Percentiles rank a stretch among this genome's conserved stretches.
Conservation (phyloP, 2,888 invertebrate genomes). For the Ommatoiulus sabulosus region DNA sequence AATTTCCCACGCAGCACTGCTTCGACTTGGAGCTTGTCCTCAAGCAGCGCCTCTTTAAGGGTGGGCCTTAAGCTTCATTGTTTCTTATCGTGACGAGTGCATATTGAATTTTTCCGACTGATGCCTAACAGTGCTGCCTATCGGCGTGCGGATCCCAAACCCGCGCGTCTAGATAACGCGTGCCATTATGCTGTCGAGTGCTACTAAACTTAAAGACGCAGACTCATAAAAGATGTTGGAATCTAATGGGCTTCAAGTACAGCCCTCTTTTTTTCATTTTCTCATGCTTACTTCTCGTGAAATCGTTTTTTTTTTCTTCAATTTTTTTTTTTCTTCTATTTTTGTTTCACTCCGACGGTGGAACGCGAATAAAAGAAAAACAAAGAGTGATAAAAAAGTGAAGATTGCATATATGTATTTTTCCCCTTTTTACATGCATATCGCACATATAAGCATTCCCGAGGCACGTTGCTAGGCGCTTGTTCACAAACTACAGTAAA, state of each 20-base stretch:
- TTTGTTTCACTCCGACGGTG: not conserved
- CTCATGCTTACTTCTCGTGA: slow-evolving; percentile 10
- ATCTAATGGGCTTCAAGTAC: slow-evolving; percentile 34
- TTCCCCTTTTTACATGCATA: not conserved
- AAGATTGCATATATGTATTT: not conserved
- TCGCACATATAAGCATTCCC: not conserved
- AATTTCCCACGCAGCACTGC: not conserved
- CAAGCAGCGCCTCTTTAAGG: not conserved
- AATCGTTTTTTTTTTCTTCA: not conserved
- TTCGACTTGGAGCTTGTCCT: not conserved
- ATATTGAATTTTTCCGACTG: slow-evolving; percentile 34
- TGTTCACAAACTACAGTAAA: too few species aligned
- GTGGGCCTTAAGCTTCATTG: not conserved
- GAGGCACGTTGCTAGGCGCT: not conserved
- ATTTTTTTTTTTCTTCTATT: not conserved
- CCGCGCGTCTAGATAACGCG: slow-evolving; percentile 6
- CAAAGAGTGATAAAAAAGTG: slow-evolving; percentile 5
- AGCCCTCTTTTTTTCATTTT: slow-evolving; percentile 22
- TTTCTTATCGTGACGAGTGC: slow-evolving; percentile 11
- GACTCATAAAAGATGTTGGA: slow-evolving; percentile 33
- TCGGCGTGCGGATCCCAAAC: slow-evolving; percentile 13
- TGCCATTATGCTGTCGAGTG: slow-evolving; percentile 22
- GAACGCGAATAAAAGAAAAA: not conserved
- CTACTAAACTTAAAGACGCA: slow-evolving; percentile 30
- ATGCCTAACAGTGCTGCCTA: slow-evolving; percentile 34